Evolutionary conservation across 2,113 vertebrate genomes (phyloP), one percentile per base, ranked within the genome.

Genomic region (Alethe castanea): DNA sequence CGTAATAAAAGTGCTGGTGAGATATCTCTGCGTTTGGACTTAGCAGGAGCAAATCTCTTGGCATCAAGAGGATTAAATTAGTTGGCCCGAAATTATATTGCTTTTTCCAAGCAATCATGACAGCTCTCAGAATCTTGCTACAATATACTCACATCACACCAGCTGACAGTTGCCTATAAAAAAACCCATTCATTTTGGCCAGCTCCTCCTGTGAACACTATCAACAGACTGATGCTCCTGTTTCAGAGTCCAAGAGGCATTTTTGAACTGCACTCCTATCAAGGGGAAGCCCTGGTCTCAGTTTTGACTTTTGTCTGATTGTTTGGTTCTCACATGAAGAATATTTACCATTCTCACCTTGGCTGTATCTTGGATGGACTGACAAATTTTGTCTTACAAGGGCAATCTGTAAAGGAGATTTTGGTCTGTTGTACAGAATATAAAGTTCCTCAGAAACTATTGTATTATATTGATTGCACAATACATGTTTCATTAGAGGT

Each of bases 21-120:
- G 93, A 86, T 94, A 80, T 47, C 73, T 80, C 87, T n/a, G 44
- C 64, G 80, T 92, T 94, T 90, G 96, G 93, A 90, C 60, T 95
- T 88, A 88, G 82, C 61, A 44, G 72, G 48, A 94, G 96, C 91
- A 95, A 97, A 97, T 96, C 96, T 95, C 94, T 85, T 95, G 94
- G 94, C 94, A 92, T 95, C 95, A 92, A 87, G 89, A 86, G 81
- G 91, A 95, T 96, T 95, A 94, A 95, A 96, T 97, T 95, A 97
- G 95, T 88, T 96, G 95, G 94, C 94, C 96, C 82, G 78, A 94
- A 96, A 95, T 96, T 89, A 92, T 94, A 96, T 96, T 95, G 82
- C 95, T 91, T 97, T 96, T 94, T 95, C 94, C 91, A 95, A 91
- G 92, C 92, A 94, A 94, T 95, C 96, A 93, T 90, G 95, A 95